Evolutionary conservation across 2,888 invertebrate genomes (phyloP).

Genomic region (Hirtodrosophila confusa): DNA sequence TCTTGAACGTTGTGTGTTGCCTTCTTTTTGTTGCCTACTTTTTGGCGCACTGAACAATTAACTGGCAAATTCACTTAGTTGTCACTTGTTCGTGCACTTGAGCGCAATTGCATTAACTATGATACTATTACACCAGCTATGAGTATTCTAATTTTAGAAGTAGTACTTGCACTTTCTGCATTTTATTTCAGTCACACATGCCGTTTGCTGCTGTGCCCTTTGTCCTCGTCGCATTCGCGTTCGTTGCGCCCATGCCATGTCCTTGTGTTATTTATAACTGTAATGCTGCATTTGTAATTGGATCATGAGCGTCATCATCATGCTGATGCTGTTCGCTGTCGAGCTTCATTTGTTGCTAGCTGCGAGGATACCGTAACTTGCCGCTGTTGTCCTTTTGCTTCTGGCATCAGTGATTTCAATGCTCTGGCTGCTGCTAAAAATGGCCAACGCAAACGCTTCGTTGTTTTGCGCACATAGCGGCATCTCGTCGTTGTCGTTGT

Average conservation of each 20-base stretch:
- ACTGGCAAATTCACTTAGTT: constrained; percentile 67
- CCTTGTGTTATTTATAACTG: constrained; percentile 76
- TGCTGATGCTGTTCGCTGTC: constrained; percentile 2
- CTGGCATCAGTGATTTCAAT: constrained; percentile 50
- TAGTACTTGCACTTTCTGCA: constrained; percentile 42
- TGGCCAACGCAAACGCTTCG: constrained; percentile 27
- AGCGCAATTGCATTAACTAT: constrained; percentile 71
- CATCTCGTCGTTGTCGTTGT: constrained; percentile 28
- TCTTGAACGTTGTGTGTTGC: constrained; percentile 25
- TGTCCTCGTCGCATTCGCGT: constrained; percentile 58
- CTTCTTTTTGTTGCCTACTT: constrained; percentile 39
- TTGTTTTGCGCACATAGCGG: constrained; percentile 36
- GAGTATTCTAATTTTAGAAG: constrained; percentile 49
- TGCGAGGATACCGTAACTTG: constrained; percentile 25
- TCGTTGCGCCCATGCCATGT: constrained; percentile 71
- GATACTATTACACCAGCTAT: constrained; percentile 40
- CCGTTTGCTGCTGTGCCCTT: constrained; percentile 18
- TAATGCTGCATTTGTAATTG: constrained; percentile 44
- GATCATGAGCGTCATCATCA: constrained; percentile 43
- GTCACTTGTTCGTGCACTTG: constrained; percentile 50
- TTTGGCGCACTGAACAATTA: constrained; percentile 56
- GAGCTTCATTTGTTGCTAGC: constrained; percentile 46
- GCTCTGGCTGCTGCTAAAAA: constrained; percentile 38
- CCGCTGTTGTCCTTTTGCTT: constrained; percentile 17
- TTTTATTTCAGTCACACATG: constrained; percentile 52